Evolutionary conservation across 2,797 vertebrate genomes (phyloP), one percentile per base, ranked within the genome.

Genomic region (Rhincodon typus): DNA sequence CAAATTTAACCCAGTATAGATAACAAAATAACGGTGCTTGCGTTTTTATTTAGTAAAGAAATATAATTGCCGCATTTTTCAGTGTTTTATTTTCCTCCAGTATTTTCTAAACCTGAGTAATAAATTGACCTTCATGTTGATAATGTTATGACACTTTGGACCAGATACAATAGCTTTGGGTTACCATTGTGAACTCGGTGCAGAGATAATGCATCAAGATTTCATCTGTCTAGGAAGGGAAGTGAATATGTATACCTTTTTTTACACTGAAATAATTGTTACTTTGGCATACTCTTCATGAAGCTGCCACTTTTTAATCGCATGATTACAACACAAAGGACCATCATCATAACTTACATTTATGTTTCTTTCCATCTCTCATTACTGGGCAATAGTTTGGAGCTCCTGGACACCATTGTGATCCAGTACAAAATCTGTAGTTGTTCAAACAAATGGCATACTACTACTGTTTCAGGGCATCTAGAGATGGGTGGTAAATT

Each of bases 151-250:
- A 50, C 66, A 74, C 10, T 46, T 72, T 74, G 67, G 66, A 72
- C 10, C 93, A 46, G 25, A 69, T 95, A n/a, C 74, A 74, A 53
- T 94, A 77, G 15, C 57, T 95, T 95, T 53, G 34, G 62, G 12
- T 72, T 46, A 53, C 27, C 8, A 57, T 70, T 95, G 70, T 91
- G 88, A 91, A n/a, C 88, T 91, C 88, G 62, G 88, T 30, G n/a
- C 66, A 66, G 88, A 66, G 88, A 91, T 91, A 30, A n/a, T 57
- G 66, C 88, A 57, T 62, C 34, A 57, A 66, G 53, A 74, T 57
- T 10, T 50, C 42, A 57, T 42, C 46, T 95, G 25, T 50, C 4
- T 72, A 27, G 25, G 50, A 50, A 72, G 46, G 27, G 94, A 94
- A 74, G 42, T 94, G 53, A 69, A 94, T n/a, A 17, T n/a, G 17